Percentiles rank a stretch among this genome's conserved stretches.
phyloP scores from a whole-genome alignment of 1,140 invertebrate genomes.

The Copidosoma floridanum region DNA sequence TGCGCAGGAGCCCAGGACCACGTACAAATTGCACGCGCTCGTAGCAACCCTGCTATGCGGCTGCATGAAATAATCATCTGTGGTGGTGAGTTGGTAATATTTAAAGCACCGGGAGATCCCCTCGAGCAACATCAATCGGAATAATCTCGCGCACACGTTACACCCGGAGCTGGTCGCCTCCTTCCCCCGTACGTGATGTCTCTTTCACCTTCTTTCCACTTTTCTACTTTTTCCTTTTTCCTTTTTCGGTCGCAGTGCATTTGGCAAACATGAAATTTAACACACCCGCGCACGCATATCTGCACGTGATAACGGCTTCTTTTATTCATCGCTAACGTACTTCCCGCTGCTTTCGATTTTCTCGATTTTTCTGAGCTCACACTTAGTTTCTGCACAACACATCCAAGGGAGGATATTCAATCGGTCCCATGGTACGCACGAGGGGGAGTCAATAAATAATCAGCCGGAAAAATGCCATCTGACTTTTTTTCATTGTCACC shows the following conservation, averaged over 20 bases:
- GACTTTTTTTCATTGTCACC: not conserved
- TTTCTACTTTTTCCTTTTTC: not conserved
- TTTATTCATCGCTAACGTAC: slow-evolving; percentile 15
- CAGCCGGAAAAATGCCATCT: not conserved
- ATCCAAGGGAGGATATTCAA: slow-evolving; percentile 17
- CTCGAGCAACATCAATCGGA: slow-evolving; percentile 49
- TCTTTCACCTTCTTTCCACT: not conserved
- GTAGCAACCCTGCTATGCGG: slow-evolving; percentile 17
- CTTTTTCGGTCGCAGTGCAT: not conserved
- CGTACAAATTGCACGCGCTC: slow-evolving; percentile 16
- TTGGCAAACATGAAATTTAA: slow-evolving; percentile 11
- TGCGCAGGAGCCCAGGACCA: slow-evolving; percentile 28
- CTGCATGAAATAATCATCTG: slow-evolving; percentile 49
- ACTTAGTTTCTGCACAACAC: no score
- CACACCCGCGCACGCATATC: no score
- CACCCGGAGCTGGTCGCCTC: not conserved
- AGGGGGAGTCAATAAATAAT: slow-evolving; percentile 3
- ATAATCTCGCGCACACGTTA: slow-evolving; percentile 35
- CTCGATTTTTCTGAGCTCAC: no score
- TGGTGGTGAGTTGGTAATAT: slow-evolving; percentile 48
- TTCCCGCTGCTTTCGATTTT: no score
- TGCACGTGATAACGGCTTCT: slow-evolving; percentile 16
- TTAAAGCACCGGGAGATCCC: slow-evolving; percentile 44
- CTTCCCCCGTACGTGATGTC: no score
- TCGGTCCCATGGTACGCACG: no score